These are phyloP conservation scores for Dromococcyx pavoninus DNA, from an alignment of 2,797 vertebrate genomes.

Conservation along the genomic window DNA sequence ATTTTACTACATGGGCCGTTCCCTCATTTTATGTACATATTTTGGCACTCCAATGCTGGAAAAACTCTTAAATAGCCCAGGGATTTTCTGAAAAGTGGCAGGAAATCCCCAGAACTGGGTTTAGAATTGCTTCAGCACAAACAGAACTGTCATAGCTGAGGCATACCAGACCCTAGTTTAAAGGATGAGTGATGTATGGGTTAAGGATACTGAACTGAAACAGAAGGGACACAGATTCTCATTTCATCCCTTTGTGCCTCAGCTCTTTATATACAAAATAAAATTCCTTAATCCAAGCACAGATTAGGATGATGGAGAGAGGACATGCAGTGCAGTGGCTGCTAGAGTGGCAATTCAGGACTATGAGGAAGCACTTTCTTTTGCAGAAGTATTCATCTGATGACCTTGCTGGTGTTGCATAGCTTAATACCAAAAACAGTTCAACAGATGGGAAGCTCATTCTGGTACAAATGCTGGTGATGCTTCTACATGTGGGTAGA, in stretches of 20 bases:
- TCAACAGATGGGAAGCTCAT: not conserved
- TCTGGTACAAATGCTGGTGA: not conserved
- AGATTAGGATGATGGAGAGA: not conserved
- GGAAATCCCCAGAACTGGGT: not conserved
- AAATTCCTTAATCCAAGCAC: not conserved
- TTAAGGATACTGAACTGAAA: not conserved
- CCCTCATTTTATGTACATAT: not conserved
- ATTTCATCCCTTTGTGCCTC: not conserved
- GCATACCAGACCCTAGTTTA: not conserved
- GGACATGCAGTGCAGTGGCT: not conserved
- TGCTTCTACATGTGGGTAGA: not conserved
- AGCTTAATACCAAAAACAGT: not conserved
- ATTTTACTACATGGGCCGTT: fast-evolving
- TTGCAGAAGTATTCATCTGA: not conserved
- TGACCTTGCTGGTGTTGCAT: not conserved
- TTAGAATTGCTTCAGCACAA: not conserved
- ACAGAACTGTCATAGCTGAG: not conserved
- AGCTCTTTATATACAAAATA: not conserved
- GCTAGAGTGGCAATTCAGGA: not conserved
- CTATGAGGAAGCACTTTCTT: not conserved
- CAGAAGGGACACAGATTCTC: not conserved
- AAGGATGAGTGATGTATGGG: not conserved
- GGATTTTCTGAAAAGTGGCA: not conserved
- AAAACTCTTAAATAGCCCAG: not conserved
- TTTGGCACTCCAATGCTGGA: not conserved